Evolutionary conservation across 2,113 vertebrate genomes (phyloP).

Genomic region (Pseudorectes ferrugineus): DNA sequence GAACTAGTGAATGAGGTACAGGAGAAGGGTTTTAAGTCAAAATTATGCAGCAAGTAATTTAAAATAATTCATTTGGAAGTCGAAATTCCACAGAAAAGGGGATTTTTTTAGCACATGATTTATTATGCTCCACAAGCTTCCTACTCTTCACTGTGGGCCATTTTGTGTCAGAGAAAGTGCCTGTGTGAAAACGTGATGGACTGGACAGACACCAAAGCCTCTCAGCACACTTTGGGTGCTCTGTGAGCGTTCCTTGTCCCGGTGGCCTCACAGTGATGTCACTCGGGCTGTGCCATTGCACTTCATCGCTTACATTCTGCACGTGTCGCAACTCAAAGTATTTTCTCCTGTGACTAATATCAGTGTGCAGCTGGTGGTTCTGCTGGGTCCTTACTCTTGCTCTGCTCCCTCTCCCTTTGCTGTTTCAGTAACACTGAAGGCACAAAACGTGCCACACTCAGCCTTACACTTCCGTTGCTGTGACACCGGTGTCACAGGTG

Average conservation of each 20-base stretch:
- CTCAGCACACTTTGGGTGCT: neutral
- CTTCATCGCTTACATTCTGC: neutral
- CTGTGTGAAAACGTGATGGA: accelerated
- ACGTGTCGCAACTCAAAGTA: accelerated
- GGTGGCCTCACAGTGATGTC: neutral
- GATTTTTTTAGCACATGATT: neutral
- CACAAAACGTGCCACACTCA: neutral
- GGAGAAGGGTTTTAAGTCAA: neutral
- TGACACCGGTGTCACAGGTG: neutral
- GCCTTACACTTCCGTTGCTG: neutral
- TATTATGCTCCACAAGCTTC: neutral
- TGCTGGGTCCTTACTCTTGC: neutral
- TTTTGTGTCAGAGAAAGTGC: neutral
- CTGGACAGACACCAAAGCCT: neutral
- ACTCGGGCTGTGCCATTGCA: neutral
- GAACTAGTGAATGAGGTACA: neutral
- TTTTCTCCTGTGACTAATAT: neutral
- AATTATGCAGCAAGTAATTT: neutral
- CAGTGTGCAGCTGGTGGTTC: neutral
- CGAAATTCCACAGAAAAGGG: neutral
- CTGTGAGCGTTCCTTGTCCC: no score
- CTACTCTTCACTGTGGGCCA: neutral
- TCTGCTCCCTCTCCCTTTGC: neutral
- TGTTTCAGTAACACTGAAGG: neutral
- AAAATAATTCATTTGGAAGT: neutral